Conservation (phyloP, 2,797 vertebrate species). For the Pyrocephalus nanus region DNA sequence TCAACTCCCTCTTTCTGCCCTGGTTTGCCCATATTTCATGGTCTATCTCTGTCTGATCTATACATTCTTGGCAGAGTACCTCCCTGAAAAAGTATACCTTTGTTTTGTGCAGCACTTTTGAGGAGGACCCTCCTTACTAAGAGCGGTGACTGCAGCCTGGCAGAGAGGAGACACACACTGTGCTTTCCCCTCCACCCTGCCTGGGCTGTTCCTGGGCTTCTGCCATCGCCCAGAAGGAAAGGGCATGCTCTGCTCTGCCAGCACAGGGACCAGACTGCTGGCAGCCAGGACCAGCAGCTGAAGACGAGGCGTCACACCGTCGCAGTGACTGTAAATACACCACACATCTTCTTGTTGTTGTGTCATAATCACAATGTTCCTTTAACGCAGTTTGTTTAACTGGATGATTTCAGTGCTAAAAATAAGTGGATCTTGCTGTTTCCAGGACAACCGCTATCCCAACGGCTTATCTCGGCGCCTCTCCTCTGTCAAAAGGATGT, state of each 20-base stretch:
- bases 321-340: constrained; percentile 5
- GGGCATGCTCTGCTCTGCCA: neutral
- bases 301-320: neutral
- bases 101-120: neutral
- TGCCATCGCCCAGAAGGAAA: neutral
- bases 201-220: neutral
- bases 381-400: constrained; percentile 44
- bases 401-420: constrained; percentile 48
- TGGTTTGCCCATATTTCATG: neutral
- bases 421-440: constrained; percentile 58
- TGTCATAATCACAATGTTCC: constrained; percentile 8
- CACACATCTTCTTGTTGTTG: neutral
- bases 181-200: neutral
- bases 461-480: constrained; percentile 48
- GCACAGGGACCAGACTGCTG: neutral
- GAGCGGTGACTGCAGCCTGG: neutral
- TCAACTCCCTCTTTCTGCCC: neutral
- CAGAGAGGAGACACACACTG: rapidly evolving
- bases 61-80: neutral
- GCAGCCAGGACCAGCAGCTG: neutral
- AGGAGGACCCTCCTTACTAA: neutral
- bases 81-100: neutral
- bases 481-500: constrained; percentile 45
- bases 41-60: neutral
- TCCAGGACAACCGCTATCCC: constrained; percentile 49